A percentile compares a stretch with the other conserved stretches of the same genome.
Evolutionary conservation across 1,140 invertebrate species (phyloP).

Genomic region (Adoxophyes honmai): DNA sequence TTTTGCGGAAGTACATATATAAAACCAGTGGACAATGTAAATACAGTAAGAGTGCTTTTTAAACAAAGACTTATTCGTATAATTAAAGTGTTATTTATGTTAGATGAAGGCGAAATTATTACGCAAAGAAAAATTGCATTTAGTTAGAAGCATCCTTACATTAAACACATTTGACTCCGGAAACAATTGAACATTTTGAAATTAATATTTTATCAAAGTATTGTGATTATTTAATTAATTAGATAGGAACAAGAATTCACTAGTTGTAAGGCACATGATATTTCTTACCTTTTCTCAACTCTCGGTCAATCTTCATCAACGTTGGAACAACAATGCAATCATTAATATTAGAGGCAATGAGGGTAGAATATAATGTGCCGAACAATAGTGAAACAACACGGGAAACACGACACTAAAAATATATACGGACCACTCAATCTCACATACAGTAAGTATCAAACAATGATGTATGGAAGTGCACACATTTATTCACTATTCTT

Average conservation of each 20-base stretch:
- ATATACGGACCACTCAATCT: constrained; percentile 21
- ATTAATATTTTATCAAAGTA: too few species aligned
- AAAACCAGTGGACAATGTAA: too few species aligned
- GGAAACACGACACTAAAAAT: constrained; percentile 29
- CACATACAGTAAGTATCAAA: constrained; percentile 36
- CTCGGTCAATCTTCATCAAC: constrained; percentile 24
- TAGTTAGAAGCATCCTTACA: too few species aligned
- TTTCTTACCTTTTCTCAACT: constrained; percentile 36
- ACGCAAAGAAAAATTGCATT: too few species aligned
- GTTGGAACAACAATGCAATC: constrained; percentile 15
- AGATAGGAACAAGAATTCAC: constrained; percentile 4
- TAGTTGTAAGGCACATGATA: constrained; percentile 46
- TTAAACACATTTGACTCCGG: too few species aligned
- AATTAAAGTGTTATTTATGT: too few species aligned
- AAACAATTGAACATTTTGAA: too few species aligned
- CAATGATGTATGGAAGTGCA: constrained; percentile 70
- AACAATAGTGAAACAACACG: constrained; percentile 82
- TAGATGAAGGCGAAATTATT: too few species aligned
- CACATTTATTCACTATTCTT: constrained; percentile 73
- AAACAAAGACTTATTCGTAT: too few species aligned
- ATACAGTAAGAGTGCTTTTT: too few species aligned
- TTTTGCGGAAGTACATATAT: too few species aligned
- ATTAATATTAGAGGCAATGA: constrained; percentile 25
- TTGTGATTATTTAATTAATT: too few species aligned
- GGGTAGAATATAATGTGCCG: constrained; percentile 79